Base-by-base conservation (phyloP, 1,140 invertebrate genomes). In the Drosophila chauvacae region DNA sequence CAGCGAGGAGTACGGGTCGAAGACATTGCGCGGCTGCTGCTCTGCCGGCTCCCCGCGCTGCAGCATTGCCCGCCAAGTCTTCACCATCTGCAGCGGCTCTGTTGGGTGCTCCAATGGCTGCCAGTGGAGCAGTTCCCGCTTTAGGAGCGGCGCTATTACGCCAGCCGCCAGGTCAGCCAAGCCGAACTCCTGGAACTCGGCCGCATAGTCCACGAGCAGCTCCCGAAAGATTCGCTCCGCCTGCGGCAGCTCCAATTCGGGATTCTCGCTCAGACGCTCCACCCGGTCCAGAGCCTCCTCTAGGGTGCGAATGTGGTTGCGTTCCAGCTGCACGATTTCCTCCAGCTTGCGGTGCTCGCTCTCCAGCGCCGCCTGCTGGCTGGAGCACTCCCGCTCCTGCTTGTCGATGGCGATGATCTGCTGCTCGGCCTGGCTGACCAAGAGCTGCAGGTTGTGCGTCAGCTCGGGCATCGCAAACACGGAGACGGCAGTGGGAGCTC, bases 381-480 rank as follows among this genome's bases (percentile, higher is more conserved):
- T 97, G 75, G 95, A 95, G 13, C 96, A 94, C 86, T 96, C 94
- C 16, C 95, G 94, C 30, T 96, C 94, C 84, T 96, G 95, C 55
- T 96, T 95, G 74, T 98, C 97, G 88, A 97, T 98, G 77, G 95
- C 94, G 37, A 99, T 96, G 55, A 99, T 99, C 84, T 98, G 96
- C 93, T 99, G 97, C 93, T 99, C 98, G 69, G 97, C 97, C 93
- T 97, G 96, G 65, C 98, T 97, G 4, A 99, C 96, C 44, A 99
- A 93, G 16, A 99, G 93, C 91, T 98, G 96, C 16, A 99, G 93
- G 94, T 99, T 99, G 90, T 99, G 97, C 26, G 95, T 94, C 2
- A 99, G 94, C 93, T 99, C 98, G 1, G 98, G 98, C 65, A 99
- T 88, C 6, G 94, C 92, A 91, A 97, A 97, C 7, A 77, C 71